Percentiles rank a stretch among this genome's conserved stretches.
phyloP scores from a whole-genome alignment of 2,888 invertebrate species.

The Athripsodes cinereus region DNA sequence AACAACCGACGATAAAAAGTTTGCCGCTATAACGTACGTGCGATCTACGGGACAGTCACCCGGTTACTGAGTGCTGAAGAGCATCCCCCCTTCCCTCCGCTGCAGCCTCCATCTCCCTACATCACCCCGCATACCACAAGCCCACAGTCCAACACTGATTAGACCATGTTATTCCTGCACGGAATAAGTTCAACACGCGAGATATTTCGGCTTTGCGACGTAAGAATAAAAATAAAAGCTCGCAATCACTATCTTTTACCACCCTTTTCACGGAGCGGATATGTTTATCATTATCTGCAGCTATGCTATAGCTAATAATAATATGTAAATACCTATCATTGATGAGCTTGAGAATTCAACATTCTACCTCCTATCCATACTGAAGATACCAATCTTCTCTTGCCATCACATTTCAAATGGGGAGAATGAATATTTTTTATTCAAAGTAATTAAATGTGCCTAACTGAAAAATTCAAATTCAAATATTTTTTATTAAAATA shows the following conservation, averaged over 20 bases:
- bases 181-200: constrained; percentile 17
- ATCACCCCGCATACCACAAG: constrained; percentile 30
- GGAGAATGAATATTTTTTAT: no score
- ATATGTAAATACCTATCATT: no score
- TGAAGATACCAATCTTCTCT: no score
- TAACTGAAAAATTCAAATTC: no score
- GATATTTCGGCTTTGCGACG: constrained; percentile 9
- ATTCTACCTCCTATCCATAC: no score
- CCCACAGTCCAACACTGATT: constrained; percentile 21
- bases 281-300: no score
- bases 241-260: not conserved
- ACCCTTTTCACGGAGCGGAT: not conserved
- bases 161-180: constrained; percentile 19
- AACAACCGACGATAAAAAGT: constrained; percentile 10
- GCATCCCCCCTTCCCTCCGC: constrained; percentile 36
- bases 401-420: no score
- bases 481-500: no score
- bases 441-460: no score
- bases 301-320: no score
- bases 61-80: constrained; percentile 18
- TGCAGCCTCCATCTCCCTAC: constrained; percentile 31
- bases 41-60: constrained; percentile 24
- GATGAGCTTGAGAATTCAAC: no score
- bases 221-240: constrained; percentile 11
- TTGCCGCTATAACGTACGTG: constrained; percentile 3